A percentile compares a stretch with the other conserved stretches of the same genome.
These are phyloP conservation scores for Stomatorhinus ivindoensis DNA, from an alignment of 2,113 vertebrate genomes.

Conservation along the genomic window DNA sequence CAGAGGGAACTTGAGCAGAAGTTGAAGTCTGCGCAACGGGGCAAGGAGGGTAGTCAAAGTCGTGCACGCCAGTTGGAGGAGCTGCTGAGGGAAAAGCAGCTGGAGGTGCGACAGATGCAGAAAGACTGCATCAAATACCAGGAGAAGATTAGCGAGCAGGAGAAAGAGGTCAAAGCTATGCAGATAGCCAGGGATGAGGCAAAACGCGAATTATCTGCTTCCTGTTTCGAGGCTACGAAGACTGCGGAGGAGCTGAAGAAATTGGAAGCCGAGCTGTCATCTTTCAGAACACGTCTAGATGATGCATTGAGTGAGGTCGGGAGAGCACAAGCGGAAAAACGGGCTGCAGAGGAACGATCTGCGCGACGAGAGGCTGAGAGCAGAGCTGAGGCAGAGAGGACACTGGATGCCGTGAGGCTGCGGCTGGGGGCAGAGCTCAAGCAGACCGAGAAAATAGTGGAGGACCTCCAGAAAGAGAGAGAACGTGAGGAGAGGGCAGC, in stretches of 20 bases:
- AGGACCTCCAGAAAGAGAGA: conserved; percentile 63
- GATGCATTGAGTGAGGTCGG: conserved; percentile 69
- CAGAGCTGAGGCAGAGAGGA: conserved; percentile 75
- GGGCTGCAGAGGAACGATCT: conserved; percentile 47
- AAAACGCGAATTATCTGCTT: conserved; percentile 59
- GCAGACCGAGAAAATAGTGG: conserved; percentile 72
- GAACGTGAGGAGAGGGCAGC: conserved; percentile 58
- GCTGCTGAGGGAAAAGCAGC: conserved; percentile 85
- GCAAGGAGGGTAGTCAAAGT: conserved; percentile 64
- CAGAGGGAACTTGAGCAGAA: conserved; percentile 77
- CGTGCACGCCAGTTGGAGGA: conserved; percentile 83
- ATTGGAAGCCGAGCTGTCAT: conserved; percentile 62
- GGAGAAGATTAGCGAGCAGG: conserved; percentile 80
- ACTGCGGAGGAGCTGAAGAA: conserved; percentile 57
- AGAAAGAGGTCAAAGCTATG: conserved; percentile 71
- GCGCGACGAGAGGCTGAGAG: conserved; percentile 58
- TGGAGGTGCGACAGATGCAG: conserved; percentile 87
- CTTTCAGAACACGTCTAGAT: conserved; percentile 63
- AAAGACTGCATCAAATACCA: conserved; percentile 84
- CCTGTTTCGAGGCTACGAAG: conserved; percentile 50
- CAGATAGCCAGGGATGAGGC: conserved; percentile 67
- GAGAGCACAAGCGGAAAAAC: conserved; percentile 64
- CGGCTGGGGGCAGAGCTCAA: conserved; percentile 68
- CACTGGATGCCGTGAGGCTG: conserved; percentile 73
- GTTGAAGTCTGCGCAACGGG: conserved; percentile 67